Evolutionary conservation across 2,113 vertebrate genomes (phyloP).

Genomic region (Uria lomvia): DNA sequence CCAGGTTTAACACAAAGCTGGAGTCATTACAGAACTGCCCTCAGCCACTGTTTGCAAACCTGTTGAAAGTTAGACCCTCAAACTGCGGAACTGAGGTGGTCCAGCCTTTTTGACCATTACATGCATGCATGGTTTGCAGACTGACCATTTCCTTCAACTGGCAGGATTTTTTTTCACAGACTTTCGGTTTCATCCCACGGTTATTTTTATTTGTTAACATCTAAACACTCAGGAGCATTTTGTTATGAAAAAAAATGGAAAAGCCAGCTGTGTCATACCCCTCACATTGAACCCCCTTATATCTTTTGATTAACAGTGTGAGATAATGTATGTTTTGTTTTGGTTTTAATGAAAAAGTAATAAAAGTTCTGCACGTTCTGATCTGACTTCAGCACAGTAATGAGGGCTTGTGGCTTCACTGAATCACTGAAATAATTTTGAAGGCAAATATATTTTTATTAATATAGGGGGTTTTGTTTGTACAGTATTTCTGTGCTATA

Average conservation of each 20-base stretch:
- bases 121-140: not conserved
- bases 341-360: not conserved
- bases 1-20: not conserved
- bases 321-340: not conserved
- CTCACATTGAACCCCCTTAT: not conserved
- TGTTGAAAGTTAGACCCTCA: not conserved
- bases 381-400: not conserved
- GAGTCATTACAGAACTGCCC: not conserved
- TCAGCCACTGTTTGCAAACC: not conserved
- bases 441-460: not conserved
- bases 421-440: not conserved
- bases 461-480: not conserved
- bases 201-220: not conserved
- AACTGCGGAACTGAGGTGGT: not conserved
- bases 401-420: not conserved
- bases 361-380: not conserved
- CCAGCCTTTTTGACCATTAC: not conserved
- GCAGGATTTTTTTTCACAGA: not conserved
- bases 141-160: not conserved
- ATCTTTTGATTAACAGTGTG: not conserved
- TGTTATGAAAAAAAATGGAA: not conserved
- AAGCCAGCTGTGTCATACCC: not conserved
- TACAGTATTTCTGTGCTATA: not conserved
- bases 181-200: not conserved
- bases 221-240: not conserved